Conservation (phyloP, 2,797 vertebrate species). For the Falco peregrinus region DNA sequence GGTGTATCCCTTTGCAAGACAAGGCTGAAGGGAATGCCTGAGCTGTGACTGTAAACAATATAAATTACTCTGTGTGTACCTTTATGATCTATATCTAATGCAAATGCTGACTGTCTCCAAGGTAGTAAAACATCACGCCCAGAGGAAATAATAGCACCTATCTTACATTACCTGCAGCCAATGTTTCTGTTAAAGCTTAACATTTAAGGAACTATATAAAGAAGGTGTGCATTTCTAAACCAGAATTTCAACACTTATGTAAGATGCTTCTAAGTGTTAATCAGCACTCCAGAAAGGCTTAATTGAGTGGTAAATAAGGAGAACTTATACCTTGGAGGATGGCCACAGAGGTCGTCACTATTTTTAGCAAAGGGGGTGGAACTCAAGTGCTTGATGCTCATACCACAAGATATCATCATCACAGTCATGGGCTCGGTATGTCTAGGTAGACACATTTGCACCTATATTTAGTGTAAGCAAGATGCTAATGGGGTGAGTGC, state of each 20-base stretch:
- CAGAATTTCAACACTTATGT: neutral
- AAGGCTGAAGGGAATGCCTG: neutral
- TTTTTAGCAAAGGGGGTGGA: neutral
- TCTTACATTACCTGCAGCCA: neutral
- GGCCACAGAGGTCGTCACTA: neutral
- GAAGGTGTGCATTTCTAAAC: neutral
- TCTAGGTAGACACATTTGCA: neutral
- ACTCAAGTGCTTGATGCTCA: neutral
- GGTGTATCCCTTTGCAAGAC: neutral
- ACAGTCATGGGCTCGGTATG: neutral
- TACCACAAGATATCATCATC: neutral
- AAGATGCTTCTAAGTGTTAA: neutral
- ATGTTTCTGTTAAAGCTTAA: neutral
- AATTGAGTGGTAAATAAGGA: neutral
- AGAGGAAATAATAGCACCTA: constrained; percentile 4
- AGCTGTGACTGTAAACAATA: neutral
- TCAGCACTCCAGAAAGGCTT: neutral
- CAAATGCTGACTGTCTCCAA: constrained; percentile 26
- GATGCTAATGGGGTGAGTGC: neutral
- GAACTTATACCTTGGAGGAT: neutral
- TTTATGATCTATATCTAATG: constrained; percentile 22
- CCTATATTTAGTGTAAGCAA: neutral
- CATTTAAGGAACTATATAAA: neutral
- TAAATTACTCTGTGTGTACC: neutral
- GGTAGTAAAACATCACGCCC: neutral